These are phyloP conservation scores for Ferdinandea cuprea DNA, from an alignment of 2,888 invertebrate species.

Conservation along the genomic window DNA sequence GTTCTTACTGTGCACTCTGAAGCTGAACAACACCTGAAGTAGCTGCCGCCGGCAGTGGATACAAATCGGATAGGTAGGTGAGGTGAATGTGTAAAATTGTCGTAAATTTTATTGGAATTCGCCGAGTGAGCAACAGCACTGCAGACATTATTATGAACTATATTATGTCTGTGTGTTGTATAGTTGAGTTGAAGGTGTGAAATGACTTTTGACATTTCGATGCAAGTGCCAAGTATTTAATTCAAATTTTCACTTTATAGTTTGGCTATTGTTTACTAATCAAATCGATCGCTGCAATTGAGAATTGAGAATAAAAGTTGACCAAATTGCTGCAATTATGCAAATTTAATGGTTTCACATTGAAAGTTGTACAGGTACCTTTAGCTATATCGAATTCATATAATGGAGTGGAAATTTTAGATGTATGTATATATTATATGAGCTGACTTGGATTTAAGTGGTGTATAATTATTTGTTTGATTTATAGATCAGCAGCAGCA, in stretches of 20 bases:
- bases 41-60: constrained; percentile 50
- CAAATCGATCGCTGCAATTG: constrained; percentile 8
- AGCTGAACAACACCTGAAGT: constrained; percentile 74
- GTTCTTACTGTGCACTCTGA: neutral
- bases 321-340: constrained; percentile 39
- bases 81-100: constrained; percentile 64
- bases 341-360: constrained; percentile 32
- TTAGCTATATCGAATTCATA: constrained; percentile 1
- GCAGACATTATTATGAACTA: no score
- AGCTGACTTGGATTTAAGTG: constrained; percentile 1
- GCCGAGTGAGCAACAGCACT: neutral
- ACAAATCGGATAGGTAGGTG: no score
- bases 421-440: constrained; percentile 22
- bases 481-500: constrained; percentile 11
- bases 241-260: constrained; percentile 30
- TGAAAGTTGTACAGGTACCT: no score
- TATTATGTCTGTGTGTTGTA: neutral
- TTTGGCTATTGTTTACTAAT: constrained; percentile 36
- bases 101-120: constrained; percentile 72
- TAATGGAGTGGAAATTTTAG: neutral
- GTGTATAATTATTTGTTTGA: constrained; percentile 32
- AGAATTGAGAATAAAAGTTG: constrained; percentile 5
- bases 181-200: constrained; percentile 55
- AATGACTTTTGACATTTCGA: constrained; percentile 59
- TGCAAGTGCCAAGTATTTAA: constrained; percentile 8